These are phyloP conservation scores for Lonchura striata DNA, from an alignment of 2,113 vertebrate genomes.

Conservation along the genomic window DNA sequence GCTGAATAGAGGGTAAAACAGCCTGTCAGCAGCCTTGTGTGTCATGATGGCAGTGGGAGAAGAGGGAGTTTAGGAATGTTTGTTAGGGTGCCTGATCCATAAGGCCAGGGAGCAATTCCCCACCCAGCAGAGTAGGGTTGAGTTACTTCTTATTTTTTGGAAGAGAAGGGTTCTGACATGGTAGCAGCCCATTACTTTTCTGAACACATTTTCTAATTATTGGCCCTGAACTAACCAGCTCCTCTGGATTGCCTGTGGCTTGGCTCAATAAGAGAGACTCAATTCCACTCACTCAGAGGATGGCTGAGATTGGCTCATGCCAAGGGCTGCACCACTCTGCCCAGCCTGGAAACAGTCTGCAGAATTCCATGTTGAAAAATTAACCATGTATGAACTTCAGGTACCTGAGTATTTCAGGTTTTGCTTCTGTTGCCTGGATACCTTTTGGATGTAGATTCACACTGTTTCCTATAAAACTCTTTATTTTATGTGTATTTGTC, in stretches of 20 bases:
- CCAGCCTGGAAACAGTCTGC: not conserved
- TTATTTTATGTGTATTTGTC: not conserved
- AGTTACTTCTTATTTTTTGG: not conserved
- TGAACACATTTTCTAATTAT: not conserved
- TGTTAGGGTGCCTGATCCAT: not conserved
- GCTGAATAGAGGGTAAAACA: not conserved
- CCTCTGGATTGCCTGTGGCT: not conserved
- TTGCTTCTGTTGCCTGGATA: not conserved
- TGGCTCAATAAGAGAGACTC: not conserved
- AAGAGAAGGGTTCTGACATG: not conserved
- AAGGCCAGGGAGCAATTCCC: not conserved
- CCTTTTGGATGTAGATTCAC: not conserved
- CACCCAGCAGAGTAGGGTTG: rapidly evolving
- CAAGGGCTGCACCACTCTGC: not conserved
- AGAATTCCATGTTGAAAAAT: not conserved
- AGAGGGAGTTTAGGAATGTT: not conserved
- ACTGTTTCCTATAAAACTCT: not conserved
- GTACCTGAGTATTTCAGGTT: not conserved
- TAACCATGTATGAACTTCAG: not conserved
- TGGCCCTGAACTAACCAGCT: not conserved
- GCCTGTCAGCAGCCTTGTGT: not conserved
- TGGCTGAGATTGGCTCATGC: not conserved
- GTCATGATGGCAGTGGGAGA: not conserved
- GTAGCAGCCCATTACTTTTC: not conserved
- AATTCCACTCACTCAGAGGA: not conserved